phyloP scores from a whole-genome alignment of 2,113 vertebrate species.

The Salminus brasiliensis region DNA sequence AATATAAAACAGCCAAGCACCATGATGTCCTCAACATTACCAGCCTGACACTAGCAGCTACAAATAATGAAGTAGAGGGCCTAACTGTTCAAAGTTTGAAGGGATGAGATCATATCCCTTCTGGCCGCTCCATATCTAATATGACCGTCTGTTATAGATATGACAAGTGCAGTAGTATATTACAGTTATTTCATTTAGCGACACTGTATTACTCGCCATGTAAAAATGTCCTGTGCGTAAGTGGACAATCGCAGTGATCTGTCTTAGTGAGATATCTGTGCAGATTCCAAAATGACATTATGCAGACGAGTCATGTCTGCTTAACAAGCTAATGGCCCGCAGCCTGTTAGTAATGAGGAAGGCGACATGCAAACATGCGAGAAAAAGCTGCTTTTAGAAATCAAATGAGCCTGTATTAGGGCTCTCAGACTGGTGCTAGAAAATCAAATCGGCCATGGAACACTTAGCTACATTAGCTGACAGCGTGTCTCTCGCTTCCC shows the following conservation, averaged over 20 bases:
- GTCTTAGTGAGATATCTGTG: constrained; percentile 22
- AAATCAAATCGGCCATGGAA: background rate
- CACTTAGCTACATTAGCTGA: background rate
- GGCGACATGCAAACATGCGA: constrained; percentile 20
- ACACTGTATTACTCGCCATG: background rate
- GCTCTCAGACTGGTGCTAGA: background rate
- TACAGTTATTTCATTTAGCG: background rate
- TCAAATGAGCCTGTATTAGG: constrained; percentile 11
- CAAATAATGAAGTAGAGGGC: too few species aligned
- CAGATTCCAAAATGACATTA: constrained; percentile 14
- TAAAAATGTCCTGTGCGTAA: constrained; percentile 11
- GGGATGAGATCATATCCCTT: background rate
- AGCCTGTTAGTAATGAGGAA: background rate
- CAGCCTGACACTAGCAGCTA: too few species aligned
- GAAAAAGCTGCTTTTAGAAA: constrained; percentile 31
- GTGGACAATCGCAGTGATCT: constrained; percentile 10
- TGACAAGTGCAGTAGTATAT: background rate
- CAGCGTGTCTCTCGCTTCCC: background rate
- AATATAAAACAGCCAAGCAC: too few species aligned
- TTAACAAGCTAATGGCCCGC: constrained; percentile 33
- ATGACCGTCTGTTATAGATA: background rate
- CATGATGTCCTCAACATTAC: too few species aligned
- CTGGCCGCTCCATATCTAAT: background rate
- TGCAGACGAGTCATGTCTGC: constrained; percentile 37
- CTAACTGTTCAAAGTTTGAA: too few species aligned